Evolutionary conservation across 2,113 vertebrate species (phyloP).

Genomic region (Lethenteron reissneri): DNA sequence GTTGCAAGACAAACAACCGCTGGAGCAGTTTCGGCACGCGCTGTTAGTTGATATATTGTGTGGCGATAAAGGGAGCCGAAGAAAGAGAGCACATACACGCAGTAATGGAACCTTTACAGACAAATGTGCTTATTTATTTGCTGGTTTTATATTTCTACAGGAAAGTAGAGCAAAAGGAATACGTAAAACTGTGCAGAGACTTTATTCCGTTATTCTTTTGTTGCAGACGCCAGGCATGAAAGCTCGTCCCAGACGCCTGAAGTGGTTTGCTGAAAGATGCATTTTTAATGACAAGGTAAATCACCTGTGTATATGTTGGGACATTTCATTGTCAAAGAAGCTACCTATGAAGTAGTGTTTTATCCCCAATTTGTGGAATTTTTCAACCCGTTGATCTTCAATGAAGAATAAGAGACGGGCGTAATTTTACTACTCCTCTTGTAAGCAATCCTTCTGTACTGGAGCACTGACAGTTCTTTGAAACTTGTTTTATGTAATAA

Average conservation of each 20-base stretch:
- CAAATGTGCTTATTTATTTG: not conserved
- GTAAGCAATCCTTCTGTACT: not conserved
- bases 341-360: too few species aligned
- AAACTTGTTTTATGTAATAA: too few species aligned
- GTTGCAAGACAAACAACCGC: too few species aligned
- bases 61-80: too few species aligned
- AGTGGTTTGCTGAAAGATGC: constrained; percentile 62
- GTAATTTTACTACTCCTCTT: too few species aligned
- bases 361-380: not conserved
- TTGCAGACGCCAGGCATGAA: constrained; percentile 67
- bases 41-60: too few species aligned
- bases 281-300: constrained; percentile 37
- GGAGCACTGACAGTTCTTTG: constrained; percentile 8
- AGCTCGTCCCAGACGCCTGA: constrained; percentile 34
- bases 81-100: too few species aligned
- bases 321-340: not conserved
- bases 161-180: not conserved
- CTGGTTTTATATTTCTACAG: too few species aligned
- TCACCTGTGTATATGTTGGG: constrained; percentile 6
- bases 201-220: constrained; percentile 10
- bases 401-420: too few species aligned
- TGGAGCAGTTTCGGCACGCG: too few species aligned
- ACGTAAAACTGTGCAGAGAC: constrained; percentile 8
- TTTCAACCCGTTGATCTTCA: not conserved
- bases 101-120: not conserved